phyloP scores from a whole-genome alignment of 2,888 invertebrate genomes.

The Tenthredo mesomela region DNA sequence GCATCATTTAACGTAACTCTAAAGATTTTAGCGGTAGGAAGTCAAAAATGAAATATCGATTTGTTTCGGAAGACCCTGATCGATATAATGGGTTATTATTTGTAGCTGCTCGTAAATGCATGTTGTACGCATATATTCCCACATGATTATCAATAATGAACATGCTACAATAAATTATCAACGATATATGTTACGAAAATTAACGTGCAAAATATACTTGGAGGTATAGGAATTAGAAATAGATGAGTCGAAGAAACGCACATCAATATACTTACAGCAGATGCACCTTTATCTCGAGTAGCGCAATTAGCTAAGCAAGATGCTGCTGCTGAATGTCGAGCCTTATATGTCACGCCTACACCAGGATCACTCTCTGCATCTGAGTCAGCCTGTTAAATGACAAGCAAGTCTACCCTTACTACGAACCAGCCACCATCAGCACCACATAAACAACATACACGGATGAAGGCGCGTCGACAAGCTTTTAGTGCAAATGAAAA shows the following conservation, averaged over 20 bases:
- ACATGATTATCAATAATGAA: background rate
- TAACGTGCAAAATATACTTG: conserved; percentile 54
- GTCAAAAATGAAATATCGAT: too few species aligned
- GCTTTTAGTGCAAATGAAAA: conserved; percentile 6
- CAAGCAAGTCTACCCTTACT: conserved; percentile 76
- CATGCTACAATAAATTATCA: conserved; percentile 26
- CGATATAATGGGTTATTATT: background rate
- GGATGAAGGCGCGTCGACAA: conserved; percentile 1
- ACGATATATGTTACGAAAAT: conserved; percentile 55
- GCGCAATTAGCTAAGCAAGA: conserved; percentile 76
- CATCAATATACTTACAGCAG: conserved; percentile 74
- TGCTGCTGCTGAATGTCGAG: conserved; percentile 76
- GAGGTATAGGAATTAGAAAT: background rate
- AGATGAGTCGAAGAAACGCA: conserved; percentile 56
- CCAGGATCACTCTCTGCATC: conserved; percentile 79
- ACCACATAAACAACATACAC: conserved; percentile 32
- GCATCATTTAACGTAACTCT: too few species aligned
- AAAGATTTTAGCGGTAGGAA: too few species aligned
- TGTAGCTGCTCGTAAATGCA: background rate
- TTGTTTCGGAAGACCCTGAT: background rate
- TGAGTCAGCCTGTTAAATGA: conserved; percentile 75
- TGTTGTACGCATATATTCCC: background rate
- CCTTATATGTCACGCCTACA: conserved; percentile 86
- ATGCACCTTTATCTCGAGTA: conserved; percentile 75
- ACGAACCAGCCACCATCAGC: conserved; percentile 56